These are phyloP conservation scores for Meandrina meandrites DNA, from an alignment of 92 coral and sea anemone species.

Conservation along the genomic window DNA sequence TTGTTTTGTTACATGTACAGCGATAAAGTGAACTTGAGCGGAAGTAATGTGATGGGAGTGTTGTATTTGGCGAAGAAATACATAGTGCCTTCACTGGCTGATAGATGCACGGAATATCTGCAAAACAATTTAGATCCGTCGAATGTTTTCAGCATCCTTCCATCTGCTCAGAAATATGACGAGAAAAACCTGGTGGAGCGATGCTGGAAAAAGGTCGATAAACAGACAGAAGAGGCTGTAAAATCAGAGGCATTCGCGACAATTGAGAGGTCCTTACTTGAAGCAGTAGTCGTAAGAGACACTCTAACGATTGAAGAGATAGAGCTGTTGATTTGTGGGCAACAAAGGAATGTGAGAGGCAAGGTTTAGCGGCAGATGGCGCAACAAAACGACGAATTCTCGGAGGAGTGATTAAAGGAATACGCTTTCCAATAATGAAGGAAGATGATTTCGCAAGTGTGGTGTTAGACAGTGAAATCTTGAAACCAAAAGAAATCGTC, in stretches of 20 bases:
- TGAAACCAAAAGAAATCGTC: too few relatives aligned
- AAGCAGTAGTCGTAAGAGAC: background rate
- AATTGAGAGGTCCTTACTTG: constrained; percentile 34
- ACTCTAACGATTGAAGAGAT: constrained; percentile 33
- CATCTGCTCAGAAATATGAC: constrained; percentile 56
- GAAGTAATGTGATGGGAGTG: constrained; percentile 63
- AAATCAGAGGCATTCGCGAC: constrained; percentile 50
- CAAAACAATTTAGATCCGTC: constrained; percentile 58
- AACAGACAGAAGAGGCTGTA: constrained; percentile 54
- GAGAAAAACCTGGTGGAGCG: constrained; percentile 55
- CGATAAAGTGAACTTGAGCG: constrained; percentile 59
- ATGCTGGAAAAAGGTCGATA: constrained; percentile 71
- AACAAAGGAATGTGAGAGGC: constrained; percentile 52
- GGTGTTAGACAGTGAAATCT: too few relatives aligned
- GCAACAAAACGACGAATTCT: too few relatives aligned
- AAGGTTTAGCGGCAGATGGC: constrained; percentile 10
- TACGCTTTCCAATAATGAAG: too few relatives aligned
- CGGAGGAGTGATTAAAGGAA: too few relatives aligned
- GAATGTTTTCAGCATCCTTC: constrained; percentile 58
- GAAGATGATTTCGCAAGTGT: too few relatives aligned
- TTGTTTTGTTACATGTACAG: constrained; percentile 64
- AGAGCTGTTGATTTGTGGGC: constrained; percentile 62
- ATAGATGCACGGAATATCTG: constrained; percentile 57
- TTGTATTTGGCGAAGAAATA: constrained; percentile 73
- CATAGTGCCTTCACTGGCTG: constrained; percentile 64